Evolutionary conservation across 2,888 invertebrate species (phyloP), one percentile per base, ranked within the genome.

Genomic region (Dolomedes plantarius): DNA sequence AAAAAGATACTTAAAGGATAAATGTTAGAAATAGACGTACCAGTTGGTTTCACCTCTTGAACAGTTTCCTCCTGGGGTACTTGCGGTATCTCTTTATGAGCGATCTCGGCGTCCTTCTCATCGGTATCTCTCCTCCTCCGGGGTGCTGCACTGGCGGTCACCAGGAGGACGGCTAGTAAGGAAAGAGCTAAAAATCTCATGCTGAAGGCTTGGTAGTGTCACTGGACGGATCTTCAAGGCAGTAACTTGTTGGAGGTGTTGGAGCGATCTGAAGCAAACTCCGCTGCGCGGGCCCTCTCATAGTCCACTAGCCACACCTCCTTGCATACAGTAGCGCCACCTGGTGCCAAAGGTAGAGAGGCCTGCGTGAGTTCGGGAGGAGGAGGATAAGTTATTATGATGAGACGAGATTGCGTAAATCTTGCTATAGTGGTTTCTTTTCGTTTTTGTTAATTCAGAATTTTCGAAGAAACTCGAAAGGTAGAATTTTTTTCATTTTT

Each of bases 211-310:
- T 31, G 9, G 31, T 29, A n/a, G n/a, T 27, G 11, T 19, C 32
- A 9, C 27, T 67, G 67, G 67, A 67, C 67, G 67, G 67, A 67
- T 36, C 13, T 67, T 67, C 19, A n/a, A 67, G 31, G 67, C 67
- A 67, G 36, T 2, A 23, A 19, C 32, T 16, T 5, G 36, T 31
- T 29, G 19, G 67, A 31, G 32, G 67, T 19, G 19, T 19, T 19
- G 28, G 36, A 36, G 67, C 31, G 32, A 9, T 67, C 36, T 31
- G 36, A 36, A 23, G 36, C n/a, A 16, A n/a, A 67, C 6, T 36
- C 19, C 32, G 67, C 36, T n/a, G 28, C 19, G 77, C 83, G 36
- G 71, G 23, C 39, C 77, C 72, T 85, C 83, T 85, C 83, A 85
- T 85, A 85, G 72, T 67, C 71, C 19, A 23, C 56, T 56, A 11